Evolutionary conservation across 2,797 vertebrate species (phyloP), one percentile per base, ranked within the genome.

Genomic region (Tamandua tetradactyla): DNA sequence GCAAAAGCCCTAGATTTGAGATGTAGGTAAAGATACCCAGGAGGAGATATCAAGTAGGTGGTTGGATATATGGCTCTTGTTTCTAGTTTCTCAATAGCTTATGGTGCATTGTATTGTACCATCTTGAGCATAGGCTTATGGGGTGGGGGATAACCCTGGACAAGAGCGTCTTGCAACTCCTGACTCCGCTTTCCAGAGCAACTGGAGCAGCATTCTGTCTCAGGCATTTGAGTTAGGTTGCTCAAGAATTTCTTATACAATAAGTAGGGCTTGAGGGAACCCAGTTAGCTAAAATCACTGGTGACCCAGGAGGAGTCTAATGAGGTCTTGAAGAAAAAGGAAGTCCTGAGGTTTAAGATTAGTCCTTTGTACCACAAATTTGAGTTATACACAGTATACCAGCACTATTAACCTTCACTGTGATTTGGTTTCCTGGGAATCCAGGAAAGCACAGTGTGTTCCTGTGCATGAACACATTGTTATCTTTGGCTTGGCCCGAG

Each of bases 371-470:
- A 57, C 35, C 35, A 59, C 14, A 59, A 87, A 57, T 59, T 37
- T 75, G 82, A 75, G 52, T 80, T 83, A 74, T n/a, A 66, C n/a
- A 27, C 9, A 37, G 74, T 80, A 18, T 49, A 62, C 66, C 59
- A 35, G 17, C 75, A 42, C 75, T 64, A 17, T 30, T 91, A 89
- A 87, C 90, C 66, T 89, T 91, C 74, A 9, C 72, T 47, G 40
- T 55, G 91, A 68, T 72, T 94, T 84, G 68, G 81, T 92, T 87
- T 96, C 92, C 81, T 74, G 85, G 87, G 92, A 89, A 79, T 90
- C 84, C 30, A 72, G 35, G 59, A 61, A 59, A 78, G 94, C 59
- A 87, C 88, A 82, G 72, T 2, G 2, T 85, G 90, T 88, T 72
- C 69, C 69, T 72, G 17, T 18, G 18, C 52, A 22, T 8, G 40